phyloP scores from a whole-genome alignment of 2,888 invertebrate species.

The Formica aserva region DNA sequence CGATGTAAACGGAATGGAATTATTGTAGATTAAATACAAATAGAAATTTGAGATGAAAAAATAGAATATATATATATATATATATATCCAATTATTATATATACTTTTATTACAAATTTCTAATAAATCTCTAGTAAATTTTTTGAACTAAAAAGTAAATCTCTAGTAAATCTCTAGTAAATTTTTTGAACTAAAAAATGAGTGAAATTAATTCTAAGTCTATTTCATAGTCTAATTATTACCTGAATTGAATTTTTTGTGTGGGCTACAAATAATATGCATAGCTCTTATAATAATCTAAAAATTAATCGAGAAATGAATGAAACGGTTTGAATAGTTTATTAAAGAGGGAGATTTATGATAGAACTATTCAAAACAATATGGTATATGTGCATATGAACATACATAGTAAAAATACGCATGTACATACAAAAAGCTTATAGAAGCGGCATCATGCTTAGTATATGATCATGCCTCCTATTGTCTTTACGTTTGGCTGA shows the following conservation, averaged over 20 bases:
- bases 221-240: background rate
- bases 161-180: background rate
- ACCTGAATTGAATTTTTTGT: background rate
- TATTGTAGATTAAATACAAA: background rate
- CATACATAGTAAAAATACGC: background rate
- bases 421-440: slow-evolving; percentile 26
- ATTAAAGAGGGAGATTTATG: background rate
- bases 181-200: background rate
- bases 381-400: background rate
- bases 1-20: background rate
- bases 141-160: background rate
- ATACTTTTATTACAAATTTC: background rate
- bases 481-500: slow-evolving; percentile 58
- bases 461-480: slow-evolving; percentile 49
- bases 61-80: background rate
- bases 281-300: background rate
- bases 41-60: background rate
- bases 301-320: background rate
- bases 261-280: background rate
- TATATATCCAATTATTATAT: background rate
- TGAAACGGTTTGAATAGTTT: background rate
- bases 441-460: slow-evolving; percentile 45
- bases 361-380: background rate
- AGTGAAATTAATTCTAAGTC: background rate
- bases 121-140: background rate